These are phyloP conservation scores for Crotalus tigris DNA, from an alignment of 2,113 vertebrate genomes.

Conservation along the genomic window DNA sequence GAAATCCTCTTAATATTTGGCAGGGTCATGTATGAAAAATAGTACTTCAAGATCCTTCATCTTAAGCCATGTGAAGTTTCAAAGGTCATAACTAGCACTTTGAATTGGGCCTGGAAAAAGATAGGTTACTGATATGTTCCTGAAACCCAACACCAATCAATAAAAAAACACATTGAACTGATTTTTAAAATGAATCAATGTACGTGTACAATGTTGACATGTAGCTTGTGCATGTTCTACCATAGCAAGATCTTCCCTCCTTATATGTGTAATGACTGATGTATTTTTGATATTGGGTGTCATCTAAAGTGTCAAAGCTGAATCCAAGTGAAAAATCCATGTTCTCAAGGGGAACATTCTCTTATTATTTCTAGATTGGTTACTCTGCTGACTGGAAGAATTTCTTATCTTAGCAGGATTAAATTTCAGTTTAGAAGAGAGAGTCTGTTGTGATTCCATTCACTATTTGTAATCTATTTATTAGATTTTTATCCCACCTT, in stretches of 20 bases:
- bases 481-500: background rate
- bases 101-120: background rate
- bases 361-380: background rate
- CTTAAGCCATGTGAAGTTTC: background rate
- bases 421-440: background rate
- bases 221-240: background rate
- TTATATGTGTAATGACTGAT: background rate
- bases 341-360: background rate
- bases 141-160: background rate
- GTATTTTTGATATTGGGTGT: background rate
- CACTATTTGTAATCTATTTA: background rate
- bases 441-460: background rate
- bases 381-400: background rate
- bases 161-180: background rate
- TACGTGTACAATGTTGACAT: background rate
- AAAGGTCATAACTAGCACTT: background rate
- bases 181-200: background rate
- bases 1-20: background rate
- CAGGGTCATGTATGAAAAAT: background rate
- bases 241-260: background rate
- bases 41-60: background rate
- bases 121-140: background rate
- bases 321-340: background rate
- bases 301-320: background rate
- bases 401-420: background rate